Percentiles rank a stretch among this genome's conserved stretches.
These are phyloP conservation scores for Ceyx melanurus DNA, from an alignment of 2,113 vertebrate species.

Conservation along the genomic window DNA sequence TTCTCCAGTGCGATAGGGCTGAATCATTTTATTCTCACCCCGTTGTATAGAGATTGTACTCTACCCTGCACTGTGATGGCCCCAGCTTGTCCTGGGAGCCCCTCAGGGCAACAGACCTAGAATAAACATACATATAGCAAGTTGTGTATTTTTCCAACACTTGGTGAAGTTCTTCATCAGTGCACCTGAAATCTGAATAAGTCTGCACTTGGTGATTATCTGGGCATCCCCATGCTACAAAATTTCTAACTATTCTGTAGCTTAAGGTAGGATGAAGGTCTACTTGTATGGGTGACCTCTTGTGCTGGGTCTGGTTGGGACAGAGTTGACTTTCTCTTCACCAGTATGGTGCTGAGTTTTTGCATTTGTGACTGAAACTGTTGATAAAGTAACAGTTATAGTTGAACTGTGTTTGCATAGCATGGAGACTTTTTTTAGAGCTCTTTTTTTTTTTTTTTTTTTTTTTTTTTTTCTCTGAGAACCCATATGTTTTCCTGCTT, in stretches of 20 bases:
- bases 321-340: not conserved
- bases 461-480: not conserved
- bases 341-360: not conserved
- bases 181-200: not conserved
- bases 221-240: not conserved
- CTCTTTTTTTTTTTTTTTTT: not conserved
- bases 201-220: not conserved
- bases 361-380: not conserved
- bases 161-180: not conserved
- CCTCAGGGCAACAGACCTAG: not conserved
- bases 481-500: not conserved
- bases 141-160: not conserved
- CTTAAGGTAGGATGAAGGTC: not conserved
- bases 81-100: not conserved
- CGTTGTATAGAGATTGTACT: not conserved
- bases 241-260: not conserved
- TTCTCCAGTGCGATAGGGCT: not conserved
- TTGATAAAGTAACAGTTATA: fast-evolving
- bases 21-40: not conserved
- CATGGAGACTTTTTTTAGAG: not conserved
- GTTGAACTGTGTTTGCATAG: not conserved
- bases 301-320: not conserved
- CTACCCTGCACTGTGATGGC: not conserved
- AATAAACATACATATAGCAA: not conserved
- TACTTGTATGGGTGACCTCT: not conserved